These are phyloP conservation scores for Uria lomvia DNA, from an alignment of 2,113 vertebrate genomes.

Conservation along the genomic window DNA sequence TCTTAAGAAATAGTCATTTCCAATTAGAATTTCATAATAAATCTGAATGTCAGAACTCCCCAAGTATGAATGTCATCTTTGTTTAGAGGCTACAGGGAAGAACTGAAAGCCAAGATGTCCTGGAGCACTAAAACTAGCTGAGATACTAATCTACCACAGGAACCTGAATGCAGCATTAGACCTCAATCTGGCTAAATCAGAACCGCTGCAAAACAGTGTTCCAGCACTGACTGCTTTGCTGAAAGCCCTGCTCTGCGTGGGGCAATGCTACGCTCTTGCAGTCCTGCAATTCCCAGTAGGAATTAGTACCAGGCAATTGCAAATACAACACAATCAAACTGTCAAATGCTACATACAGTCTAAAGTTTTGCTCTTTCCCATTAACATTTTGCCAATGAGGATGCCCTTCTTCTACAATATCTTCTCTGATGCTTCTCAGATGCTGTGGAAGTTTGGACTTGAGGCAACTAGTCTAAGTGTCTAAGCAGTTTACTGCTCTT, in stretches of 20 bases:
- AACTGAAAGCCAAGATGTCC: background rate
- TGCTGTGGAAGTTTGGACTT: background rate
- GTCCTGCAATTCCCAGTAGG: background rate
- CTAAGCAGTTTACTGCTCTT: background rate
- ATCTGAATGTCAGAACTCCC: slow-evolving; percentile 69
- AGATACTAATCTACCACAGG: background rate
- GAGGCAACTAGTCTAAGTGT: background rate
- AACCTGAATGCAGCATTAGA: background rate
- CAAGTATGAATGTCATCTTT: slow-evolving; percentile 45
- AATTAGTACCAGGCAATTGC: background rate
- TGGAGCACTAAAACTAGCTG: background rate
- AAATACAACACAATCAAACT: background rate
- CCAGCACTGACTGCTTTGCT: background rate
- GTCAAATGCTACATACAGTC: background rate
- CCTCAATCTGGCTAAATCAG: background rate
- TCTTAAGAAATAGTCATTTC: slow-evolving; percentile 63
- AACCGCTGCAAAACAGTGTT: background rate
- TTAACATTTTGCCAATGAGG: background rate
- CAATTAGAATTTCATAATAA: slow-evolving; percentile 67
- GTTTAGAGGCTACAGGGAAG: slow-evolving; percentile 25
- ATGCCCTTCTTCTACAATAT: background rate
- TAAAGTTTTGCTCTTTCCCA: background rate
- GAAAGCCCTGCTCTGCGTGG: background rate
- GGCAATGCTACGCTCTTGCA: background rate
- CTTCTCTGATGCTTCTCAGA: background rate